Conservation (phyloP, 2,113 vertebrate genomes). For the Dendrocopos noguchii region DNA sequence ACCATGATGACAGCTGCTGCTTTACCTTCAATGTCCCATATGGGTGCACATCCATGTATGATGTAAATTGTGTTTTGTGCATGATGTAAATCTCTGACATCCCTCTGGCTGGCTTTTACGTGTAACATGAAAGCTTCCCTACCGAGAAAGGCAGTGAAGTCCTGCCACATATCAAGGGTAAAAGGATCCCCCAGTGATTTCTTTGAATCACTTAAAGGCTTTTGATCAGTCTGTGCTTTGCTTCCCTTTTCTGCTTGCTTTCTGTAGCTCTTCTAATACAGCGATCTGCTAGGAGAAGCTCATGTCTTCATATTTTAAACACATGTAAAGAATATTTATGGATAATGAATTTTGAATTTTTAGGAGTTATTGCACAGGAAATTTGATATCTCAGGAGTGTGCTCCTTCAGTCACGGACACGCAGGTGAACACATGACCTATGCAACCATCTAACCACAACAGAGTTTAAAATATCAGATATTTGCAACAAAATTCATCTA, state of each 20-base stretch:
- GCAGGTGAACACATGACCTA: not conserved
- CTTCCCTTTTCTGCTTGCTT: not conserved
- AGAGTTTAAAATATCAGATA: not conserved
- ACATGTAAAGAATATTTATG: conserved; percentile 71
- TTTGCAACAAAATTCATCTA: conserved; percentile 4
- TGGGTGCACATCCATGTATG: not conserved
- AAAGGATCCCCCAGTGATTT: not conserved
- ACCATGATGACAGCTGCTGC: not conserved
- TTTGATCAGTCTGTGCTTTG: not conserved
- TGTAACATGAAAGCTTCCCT: not conserved
- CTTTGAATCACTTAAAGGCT: not conserved
- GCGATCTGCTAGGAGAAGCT: not conserved
- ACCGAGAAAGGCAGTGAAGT: rapidly evolving
- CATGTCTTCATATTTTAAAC: conserved; percentile 23
- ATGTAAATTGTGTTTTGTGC: not conserved
- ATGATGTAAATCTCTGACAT: not conserved
- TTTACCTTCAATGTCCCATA: not conserved
- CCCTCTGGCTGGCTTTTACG: not conserved
- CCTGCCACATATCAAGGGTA: not conserved
- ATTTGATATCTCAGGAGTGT: conserved; percentile 63
- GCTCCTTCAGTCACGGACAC: conserved; percentile 2
- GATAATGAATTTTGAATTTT: conserved; percentile 61
- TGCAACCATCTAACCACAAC: not conserved
- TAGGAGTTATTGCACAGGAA: conserved; percentile 69
- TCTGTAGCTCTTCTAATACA: not conserved